A percentile compares a stretch with the other conserved stretches of the same genome.
These are phyloP conservation scores for Glyptemys insculpta DNA, from an alignment of 2,797 vertebrate genomes.

Conservation along the genomic window DNA sequence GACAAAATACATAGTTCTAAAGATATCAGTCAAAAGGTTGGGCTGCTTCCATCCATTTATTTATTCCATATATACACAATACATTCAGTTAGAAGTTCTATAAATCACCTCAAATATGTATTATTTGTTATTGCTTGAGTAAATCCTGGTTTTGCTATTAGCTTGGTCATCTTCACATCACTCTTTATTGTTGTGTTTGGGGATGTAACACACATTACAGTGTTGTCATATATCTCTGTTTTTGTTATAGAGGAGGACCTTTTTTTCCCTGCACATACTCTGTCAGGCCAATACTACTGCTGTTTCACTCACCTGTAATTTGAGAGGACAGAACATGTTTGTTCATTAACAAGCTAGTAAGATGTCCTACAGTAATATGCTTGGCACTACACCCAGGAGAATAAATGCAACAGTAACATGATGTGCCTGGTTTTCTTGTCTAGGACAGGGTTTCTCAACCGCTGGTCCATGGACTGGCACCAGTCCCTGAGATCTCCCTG, in stretches of 20 bases:
- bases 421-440: background rate
- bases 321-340: background rate
- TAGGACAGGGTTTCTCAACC: background rate
- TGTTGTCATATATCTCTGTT: background rate
- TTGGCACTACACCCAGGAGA: background rate
- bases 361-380: background rate
- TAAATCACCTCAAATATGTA: background rate
- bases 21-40: background rate
- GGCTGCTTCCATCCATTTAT: background rate
- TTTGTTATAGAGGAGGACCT: background rate
- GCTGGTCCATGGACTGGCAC: background rate
- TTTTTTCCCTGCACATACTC: background rate
- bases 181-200: background rate
- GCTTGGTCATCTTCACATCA: background rate
- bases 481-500: background rate
- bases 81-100: accelerated
- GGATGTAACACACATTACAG: background rate
- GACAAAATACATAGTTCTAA: background rate
- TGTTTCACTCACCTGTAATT: conserved; percentile 1
- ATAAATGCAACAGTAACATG: conserved; percentile 1
- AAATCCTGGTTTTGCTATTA: conserved; percentile 1
- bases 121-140: background rate
- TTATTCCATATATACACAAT: background rate
- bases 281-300: background rate
- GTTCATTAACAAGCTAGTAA: conserved; percentile 15